Conservation (phyloP, 35 echinoderm and acorn worm species). For the Strongylocentrotus purpuratus region DNA sequence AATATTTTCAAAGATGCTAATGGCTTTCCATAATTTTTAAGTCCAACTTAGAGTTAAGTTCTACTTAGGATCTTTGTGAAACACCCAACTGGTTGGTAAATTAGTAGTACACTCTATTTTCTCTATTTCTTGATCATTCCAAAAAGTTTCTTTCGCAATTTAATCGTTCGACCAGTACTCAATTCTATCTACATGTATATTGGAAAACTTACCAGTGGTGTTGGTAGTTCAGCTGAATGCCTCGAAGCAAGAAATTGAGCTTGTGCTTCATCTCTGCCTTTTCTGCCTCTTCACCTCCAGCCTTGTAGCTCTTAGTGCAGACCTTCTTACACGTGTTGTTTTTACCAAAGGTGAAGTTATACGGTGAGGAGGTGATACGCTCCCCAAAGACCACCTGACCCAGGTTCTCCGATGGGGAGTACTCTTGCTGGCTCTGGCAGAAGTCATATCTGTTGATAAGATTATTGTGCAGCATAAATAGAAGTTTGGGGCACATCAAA, state of each 20-base stretch:
- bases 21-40: no score
- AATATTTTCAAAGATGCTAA: no score
- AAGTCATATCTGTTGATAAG: slow-evolving; percentile 76
- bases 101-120: no score
- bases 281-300: background rate
- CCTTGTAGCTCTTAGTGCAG: slow-evolving; percentile 73
- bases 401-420: slow-evolving; percentile 83
- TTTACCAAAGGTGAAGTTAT: slow-evolving; percentile 79
- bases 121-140: no score
- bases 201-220: slow-evolving; percentile 78
- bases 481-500: no score
- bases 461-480: no score
- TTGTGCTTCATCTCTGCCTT: slow-evolving; percentile 59
- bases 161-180: no score
- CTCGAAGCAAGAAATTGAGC: slow-evolving; percentile 79
- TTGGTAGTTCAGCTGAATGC: slow-evolving; percentile 90
- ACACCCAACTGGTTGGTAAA: no score
- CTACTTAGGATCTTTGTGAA: no score
- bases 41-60: no score
- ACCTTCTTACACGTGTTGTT: slow-evolving; percentile 63
- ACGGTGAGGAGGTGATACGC: slow-evolving; percentile 85
- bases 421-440: slow-evolving; percentile 62
- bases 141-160: no score
- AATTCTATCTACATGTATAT: background rate
- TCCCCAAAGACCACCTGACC: slow-evolving; percentile 98